Conservation (phyloP, 1,140 invertebrate species). For the Saccostrea glomerata region DNA sequence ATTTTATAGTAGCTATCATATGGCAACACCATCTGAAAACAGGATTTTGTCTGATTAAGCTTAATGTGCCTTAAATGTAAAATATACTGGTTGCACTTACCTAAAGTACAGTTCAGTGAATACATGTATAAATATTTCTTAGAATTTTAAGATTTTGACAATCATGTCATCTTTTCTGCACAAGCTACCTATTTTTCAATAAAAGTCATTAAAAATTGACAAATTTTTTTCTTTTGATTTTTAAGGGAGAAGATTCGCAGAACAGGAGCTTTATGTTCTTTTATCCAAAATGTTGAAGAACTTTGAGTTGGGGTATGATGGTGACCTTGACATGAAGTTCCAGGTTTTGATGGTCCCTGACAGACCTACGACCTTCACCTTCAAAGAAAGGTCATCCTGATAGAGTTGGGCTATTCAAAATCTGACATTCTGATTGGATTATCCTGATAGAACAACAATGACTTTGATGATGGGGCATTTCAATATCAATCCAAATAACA, state of each 20-base stretch:
- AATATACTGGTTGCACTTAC: too few relatives aligned
- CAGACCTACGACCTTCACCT: conserved; percentile 64
- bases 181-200: too few relatives aligned
- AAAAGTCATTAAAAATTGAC: too few relatives aligned
- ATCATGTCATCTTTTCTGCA: too few relatives aligned
- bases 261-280: conserved; percentile 79
- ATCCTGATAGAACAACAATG: background rate
- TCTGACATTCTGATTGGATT: background rate
- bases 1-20: too few relatives aligned
- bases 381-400: conserved; percentile 53
- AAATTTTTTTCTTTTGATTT: conserved; percentile 38
- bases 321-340: conserved; percentile 71
- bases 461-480: background rate
- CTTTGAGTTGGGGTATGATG: conserved; percentile 76
- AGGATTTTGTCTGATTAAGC: too few relatives aligned
- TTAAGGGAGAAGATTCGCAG: conserved; percentile 77
- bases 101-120: too few relatives aligned
- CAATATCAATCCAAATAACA: background rate
- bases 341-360: conserved; percentile 74
- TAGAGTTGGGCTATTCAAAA: background rate
- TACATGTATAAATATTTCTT: too few relatives aligned
- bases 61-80: too few relatives aligned
- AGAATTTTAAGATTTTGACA: too few relatives aligned
- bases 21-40: too few relatives aligned
- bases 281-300: conserved; percentile 79